A percentile compares a stretch with the other conserved stretches of the same genome.
phyloP scores from a whole-genome alignment of 2,113 vertebrate species.

The Tamias sibiricus region DNA sequence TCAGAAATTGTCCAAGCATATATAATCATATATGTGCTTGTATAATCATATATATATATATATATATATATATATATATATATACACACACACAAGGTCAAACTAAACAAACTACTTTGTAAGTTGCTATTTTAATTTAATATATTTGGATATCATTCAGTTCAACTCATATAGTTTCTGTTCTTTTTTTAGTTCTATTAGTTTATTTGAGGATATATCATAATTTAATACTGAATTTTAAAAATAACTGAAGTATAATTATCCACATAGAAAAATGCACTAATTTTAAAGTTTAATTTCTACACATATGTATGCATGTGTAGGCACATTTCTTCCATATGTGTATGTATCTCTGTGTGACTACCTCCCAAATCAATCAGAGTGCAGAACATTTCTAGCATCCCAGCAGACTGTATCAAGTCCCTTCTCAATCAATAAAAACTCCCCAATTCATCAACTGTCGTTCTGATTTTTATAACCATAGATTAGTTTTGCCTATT shows the following conservation, averaged over 20 bases:
- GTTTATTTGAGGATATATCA: not conserved
- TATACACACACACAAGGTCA: not conserved
- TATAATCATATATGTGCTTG: too few relatives aligned
- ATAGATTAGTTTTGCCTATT: not conserved
- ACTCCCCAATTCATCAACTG: not conserved
- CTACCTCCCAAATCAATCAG: not conserved
- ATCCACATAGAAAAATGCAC: not conserved
- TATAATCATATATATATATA: too few relatives aligned
- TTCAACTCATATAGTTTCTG: constrained; percentile 23
- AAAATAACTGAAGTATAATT: not conserved
- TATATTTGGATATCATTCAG: not conserved
- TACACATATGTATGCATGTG: not conserved
- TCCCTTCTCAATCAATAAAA: not conserved
- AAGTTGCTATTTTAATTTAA: not conserved
- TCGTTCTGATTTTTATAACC: not conserved
- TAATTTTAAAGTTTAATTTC: constrained; percentile 30
- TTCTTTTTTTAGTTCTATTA: not conserved
- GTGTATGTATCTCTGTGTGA: not conserved
- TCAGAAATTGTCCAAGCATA: not conserved
- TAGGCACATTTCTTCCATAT: not conserved
- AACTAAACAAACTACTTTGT: not conserved
- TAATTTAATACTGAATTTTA: constrained; percentile 8
- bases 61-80: too few relatives aligned
- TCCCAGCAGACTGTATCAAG: not conserved
- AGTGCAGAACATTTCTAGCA: not conserved